These are phyloP conservation scores for Caenorhabditis sp. DNA, from an alignment of 2,888 invertebrate genomes.

Conservation along the genomic window DNA sequence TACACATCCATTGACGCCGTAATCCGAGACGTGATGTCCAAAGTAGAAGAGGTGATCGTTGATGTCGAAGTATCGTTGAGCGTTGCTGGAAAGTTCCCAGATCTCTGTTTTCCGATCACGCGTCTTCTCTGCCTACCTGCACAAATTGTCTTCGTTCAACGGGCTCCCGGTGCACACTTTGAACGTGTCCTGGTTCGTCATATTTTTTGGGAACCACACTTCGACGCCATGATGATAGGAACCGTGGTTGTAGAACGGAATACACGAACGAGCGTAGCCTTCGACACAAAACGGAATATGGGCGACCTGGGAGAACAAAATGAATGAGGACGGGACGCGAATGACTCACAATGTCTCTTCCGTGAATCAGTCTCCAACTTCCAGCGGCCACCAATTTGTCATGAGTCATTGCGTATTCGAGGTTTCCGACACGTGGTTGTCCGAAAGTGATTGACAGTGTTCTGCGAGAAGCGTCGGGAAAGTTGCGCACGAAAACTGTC, in stretches of 20 bases:
- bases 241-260: conserved; percentile 72
- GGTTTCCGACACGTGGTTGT: conserved; percentile 77
- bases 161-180: conserved; percentile 72
- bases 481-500: conserved; percentile 66
- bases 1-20: conserved; percentile 69
- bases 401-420: conserved; percentile 70
- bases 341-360: conserved; percentile 68
- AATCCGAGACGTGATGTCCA: conserved; percentile 71
- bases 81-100: conserved; percentile 31
- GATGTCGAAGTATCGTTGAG: conserved; percentile 64
- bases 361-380: conserved; percentile 71
- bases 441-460: conserved; percentile 73
- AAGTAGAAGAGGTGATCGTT: conserved; percentile 75
- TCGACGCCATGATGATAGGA: conserved; percentile 78
- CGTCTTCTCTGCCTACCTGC: conserved; percentile 64
- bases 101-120: conserved; percentile 9
- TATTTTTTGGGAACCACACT: conserved; percentile 74
- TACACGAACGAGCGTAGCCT: conserved; percentile 57
- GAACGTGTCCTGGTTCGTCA: conserved; percentile 65
- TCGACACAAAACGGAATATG: conserved; percentile 73
- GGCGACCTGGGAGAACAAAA: conserved; percentile 62
- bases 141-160: conserved; percentile 72
- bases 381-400: conserved; percentile 67
- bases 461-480: conserved; percentile 44
- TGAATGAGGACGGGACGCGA: no score